Evolutionary conservation across 1,140 invertebrate genomes (phyloP), one percentile per base, ranked within the genome.

Genomic region (Drosophila ogumai): DNA sequence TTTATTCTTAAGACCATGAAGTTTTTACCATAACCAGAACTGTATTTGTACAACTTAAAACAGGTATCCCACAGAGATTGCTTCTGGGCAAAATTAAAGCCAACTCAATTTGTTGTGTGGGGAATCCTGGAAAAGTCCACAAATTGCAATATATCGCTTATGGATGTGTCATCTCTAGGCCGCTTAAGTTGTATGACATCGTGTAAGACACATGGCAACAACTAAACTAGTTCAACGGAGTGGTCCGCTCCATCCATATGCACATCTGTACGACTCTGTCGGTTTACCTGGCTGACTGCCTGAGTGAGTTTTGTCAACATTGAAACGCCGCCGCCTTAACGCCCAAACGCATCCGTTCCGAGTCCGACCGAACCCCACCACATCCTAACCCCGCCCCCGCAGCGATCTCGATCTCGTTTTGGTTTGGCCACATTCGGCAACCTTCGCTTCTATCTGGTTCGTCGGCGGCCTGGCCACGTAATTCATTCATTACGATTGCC

Each of bases 281-380:
- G 52, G 49, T 59, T 58, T 55, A 22, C 31, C 43, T 19, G 52
- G 56, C 49, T 50, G 69, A 69, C 40, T 56, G 81, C 44, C 61
- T 80, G 73, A 84, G 68, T 87, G 80, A 84, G 84, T 87, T 90
- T 87, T 87, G 84, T 87, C 84, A 87, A 87, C 84, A 88, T 84
- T 82, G 84, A 82, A 82, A 84, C 17, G 80, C 72, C 84, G 84
- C 61, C 63, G 74, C 85, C 79, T 81, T 44, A 82, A 87, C 82
- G 84, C 84, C 82, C 74, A 88, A 90, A 85, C 86, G 85, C 85
- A 88, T 88, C 85, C 85, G 84, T 80, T 87, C 74, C 74, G 47
- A 60, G 41, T 68, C 46, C 38, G 49, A 55, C 50, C 59, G 36
- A 38, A 59, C 60, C 61, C 34, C 46, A 28, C 34, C 46, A 28